Conservation (phyloP, 2,797 vertebrate genomes). For the Glyptemys insculpta region DNA sequence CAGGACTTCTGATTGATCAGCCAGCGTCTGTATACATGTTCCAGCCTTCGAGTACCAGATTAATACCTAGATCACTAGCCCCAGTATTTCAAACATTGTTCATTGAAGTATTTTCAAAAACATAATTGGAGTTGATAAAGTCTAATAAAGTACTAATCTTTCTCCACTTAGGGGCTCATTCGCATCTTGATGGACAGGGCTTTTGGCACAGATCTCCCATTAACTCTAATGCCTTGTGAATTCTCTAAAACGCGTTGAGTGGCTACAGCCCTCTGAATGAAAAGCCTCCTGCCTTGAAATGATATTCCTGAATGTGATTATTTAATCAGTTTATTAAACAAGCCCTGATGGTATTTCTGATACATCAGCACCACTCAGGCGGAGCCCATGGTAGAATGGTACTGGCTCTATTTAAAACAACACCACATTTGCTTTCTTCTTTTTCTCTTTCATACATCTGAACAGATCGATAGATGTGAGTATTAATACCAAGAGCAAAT, state of each 20-base stretch:
- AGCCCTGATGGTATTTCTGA: neutral
- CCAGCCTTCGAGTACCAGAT: neutral
- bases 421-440: neutral
- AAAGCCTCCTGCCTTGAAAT: neutral
- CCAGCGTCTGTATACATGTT: neutral
- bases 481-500: slow-evolving; percentile 3
- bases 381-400: neutral
- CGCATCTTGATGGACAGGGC: neutral
- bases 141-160: neutral
- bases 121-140: neutral
- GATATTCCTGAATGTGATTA: neutral
- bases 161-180: neutral
- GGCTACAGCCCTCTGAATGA: neutral
- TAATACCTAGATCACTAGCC: neutral
- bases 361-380: neutral
- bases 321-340: neutral
- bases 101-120: neutral
- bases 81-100: accelerated
- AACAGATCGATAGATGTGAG: neutral
- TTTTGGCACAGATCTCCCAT: neutral
- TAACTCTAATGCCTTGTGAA: neutral
- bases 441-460: neutral
- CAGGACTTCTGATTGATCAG: neutral
- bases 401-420: neutral
- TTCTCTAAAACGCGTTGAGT: neutral